A percentile compares a stretch with the other conserved stretches of the same genome.
Conservation (phyloP, 2,797 vertebrate genomes). For the Phalloptychus januarius region DNA sequence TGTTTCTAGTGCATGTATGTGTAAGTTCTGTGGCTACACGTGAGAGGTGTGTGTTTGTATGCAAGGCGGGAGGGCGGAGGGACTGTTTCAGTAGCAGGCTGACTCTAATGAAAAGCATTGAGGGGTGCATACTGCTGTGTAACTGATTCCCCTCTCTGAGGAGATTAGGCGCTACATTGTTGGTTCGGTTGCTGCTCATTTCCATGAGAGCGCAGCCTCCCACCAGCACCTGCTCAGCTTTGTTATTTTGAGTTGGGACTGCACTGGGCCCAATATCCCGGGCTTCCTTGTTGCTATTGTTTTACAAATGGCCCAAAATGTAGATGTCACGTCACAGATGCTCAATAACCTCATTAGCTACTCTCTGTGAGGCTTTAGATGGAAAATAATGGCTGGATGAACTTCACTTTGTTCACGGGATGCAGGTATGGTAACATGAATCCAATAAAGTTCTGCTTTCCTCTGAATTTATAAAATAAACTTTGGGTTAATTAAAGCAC, state of each 20-base stretch:
- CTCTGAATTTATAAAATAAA: not conserved
- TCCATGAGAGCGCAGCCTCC: slow-evolving; percentile 85
- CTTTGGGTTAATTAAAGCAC: not conserved
- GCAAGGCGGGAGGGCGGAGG: slow-evolving; percentile 54
- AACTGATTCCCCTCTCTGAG: slow-evolving; percentile 87
- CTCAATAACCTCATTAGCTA: slow-evolving; percentile 84
- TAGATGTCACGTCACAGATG: slow-evolving; percentile 88
- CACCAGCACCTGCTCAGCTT: slow-evolving; percentile 71
- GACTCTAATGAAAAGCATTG: slow-evolving; percentile 83
- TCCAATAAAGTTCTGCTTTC: not conserved
- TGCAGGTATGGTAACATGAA: not conserved
- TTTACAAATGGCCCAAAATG: slow-evolving; percentile 86
- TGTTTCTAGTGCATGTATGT: slow-evolving; percentile 80
- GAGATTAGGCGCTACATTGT: slow-evolving; percentile 88
- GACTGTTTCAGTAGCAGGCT: slow-evolving; percentile 77
- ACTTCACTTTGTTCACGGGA: slow-evolving; percentile 48
- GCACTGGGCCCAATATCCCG: slow-evolving; percentile 74
- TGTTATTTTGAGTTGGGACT: slow-evolving; percentile 77
- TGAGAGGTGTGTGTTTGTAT: slow-evolving; percentile 40
- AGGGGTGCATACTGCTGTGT: slow-evolving; percentile 85
- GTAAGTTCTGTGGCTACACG: slow-evolving; percentile 79
- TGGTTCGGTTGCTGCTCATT: slow-evolving; percentile 88
- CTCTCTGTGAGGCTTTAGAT: slow-evolving; percentile 64
- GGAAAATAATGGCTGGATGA: slow-evolving; percentile 40
- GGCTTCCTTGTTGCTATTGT: slow-evolving; percentile 86